Base-by-base conservation (phyloP, 2,888 invertebrate species). In the Isotomurus palustris region DNA sequence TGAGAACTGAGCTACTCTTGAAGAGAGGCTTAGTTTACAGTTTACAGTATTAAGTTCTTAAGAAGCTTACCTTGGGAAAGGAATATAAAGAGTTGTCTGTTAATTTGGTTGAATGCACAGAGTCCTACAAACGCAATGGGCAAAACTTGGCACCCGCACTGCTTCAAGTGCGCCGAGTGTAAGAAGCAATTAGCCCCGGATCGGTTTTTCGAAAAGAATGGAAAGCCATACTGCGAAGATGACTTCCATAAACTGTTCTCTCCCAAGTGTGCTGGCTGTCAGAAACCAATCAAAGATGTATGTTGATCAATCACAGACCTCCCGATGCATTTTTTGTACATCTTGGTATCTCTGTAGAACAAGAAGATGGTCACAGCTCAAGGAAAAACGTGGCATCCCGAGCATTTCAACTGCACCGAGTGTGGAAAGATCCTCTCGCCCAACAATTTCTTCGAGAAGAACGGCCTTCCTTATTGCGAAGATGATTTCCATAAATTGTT, bases 81-180 rank as follows among this genome's bases (percentile, higher is more conserved):
- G 12, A n/a, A n/a, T n/a, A n/a, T n/a, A n/a, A n/a, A n/a, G n/a
- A n/a, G n/a, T n/a, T n/a, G n/a, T n/a, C n/a, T n/a, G n/a, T n/a
- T n/a, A n/a, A n/a, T n/a, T n/a, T n/a, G n/a, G n/a, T n/a, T n/a
- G n/a, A n/a, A n/a, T n/a, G 17, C 6, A 4, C 17, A 60, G 60
- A 60, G 53, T 38, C 60, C 58, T 8, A 53, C 58, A 5, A 56
- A 35, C 35, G 64, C 64, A 2, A 29, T 61, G 56, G 64, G 65
- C 14, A 59, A 60, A 48, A 40, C 49, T 27, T 69, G 59, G 56
- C 69, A 66, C 38, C 63, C 62, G 6, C 51, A 59, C n/a, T 70
- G 69, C 53, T 70, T 70, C 60, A 62, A 53, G 6, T 69, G 70
- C 52, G 60, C 61, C 1, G 65, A 67, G 29, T 70, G 68, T 40